phyloP scores from a whole-genome alignment of 2,113 vertebrate species.

The Lepus europaeus region DNA sequence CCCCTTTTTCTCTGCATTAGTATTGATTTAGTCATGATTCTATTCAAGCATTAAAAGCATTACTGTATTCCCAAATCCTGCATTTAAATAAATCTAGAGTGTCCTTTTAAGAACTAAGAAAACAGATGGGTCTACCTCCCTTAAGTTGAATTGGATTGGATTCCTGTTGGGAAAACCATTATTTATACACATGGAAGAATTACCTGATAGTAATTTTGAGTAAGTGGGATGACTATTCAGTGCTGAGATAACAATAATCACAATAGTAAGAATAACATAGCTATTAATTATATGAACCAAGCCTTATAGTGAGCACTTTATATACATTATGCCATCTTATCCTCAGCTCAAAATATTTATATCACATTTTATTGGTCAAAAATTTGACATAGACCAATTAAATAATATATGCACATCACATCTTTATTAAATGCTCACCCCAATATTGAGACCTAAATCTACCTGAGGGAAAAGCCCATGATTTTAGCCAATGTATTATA shows the following conservation, averaged over 20 bases:
- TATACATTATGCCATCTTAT: not conserved
- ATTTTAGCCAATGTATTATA: not conserved
- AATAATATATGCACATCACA: not conserved
- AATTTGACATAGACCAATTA: not conserved
- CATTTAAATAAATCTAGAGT: slow-evolving; percentile 63
- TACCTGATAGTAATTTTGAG: slow-evolving; percentile 37
- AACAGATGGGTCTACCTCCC: slow-evolving; percentile 1
- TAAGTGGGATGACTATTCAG: slow-evolving; percentile 4
- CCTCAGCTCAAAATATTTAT: not conserved
- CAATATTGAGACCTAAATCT: not conserved
- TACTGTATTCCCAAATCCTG: slow-evolving; percentile 47
- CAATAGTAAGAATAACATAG: not conserved
- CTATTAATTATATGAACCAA: not conserved
- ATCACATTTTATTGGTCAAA: not conserved
- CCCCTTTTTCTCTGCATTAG: slow-evolving; percentile 62
- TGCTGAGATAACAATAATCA: slow-evolving; percentile 36
- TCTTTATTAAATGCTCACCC: not conserved
- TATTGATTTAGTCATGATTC: slow-evolving; percentile 72
- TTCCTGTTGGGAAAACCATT: slow-evolving; percentile 41
- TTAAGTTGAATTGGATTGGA: slow-evolving; percentile 28
- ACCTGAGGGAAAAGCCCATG: not conserved
- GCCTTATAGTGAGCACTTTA: not conserved
- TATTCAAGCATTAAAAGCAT: slow-evolving; percentile 64
- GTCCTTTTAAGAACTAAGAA: slow-evolving; percentile 61
- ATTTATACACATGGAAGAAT: not conserved